phyloP scores from a whole-genome alignment of 2,888 invertebrate species.

The Cecidostiba fungosa region DNA sequence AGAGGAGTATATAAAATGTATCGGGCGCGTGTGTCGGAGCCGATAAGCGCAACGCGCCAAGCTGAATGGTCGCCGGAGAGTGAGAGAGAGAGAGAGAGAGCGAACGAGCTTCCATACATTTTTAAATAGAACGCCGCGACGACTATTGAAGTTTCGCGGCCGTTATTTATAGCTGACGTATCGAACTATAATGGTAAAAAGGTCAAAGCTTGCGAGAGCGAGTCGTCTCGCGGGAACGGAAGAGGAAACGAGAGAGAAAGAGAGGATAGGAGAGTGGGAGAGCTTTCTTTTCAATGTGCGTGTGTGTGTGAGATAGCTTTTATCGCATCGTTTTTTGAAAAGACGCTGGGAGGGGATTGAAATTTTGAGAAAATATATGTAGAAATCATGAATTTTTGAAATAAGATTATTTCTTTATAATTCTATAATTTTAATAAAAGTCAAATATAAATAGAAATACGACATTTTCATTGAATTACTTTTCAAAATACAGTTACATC shows the following conservation, averaged over 20 bases:
- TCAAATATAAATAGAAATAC: too few relatives aligned
- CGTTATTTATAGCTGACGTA: slow-evolving; percentile 56
- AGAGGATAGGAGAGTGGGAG: not conserved
- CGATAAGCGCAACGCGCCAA: not conserved
- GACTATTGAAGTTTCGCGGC: slow-evolving; percentile 43
- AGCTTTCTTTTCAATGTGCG: not conserved
- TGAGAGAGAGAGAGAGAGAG: not conserved
- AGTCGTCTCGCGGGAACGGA: not conserved
- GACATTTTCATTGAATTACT: too few relatives aligned
- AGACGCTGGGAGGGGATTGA: not conserved
- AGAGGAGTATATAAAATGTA: slow-evolving; percentile 17
- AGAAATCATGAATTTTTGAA: too few relatives aligned
- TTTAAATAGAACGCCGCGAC: slow-evolving; percentile 55
- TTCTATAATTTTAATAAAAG: too few relatives aligned
- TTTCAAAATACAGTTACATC: too few relatives aligned
- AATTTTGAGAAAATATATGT: too few relatives aligned
- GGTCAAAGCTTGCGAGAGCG: slow-evolving; percentile 28
- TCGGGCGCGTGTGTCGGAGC: slow-evolving; percentile 2
- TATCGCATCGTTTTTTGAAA: not conserved
- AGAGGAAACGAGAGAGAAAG: not conserved
- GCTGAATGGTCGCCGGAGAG: not conserved
- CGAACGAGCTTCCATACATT: slow-evolving; percentile 24
- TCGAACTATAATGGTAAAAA: slow-evolving; percentile 57
- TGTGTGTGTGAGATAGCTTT: not conserved
- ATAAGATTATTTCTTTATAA: too few relatives aligned